These are phyloP conservation scores for Pseudoatta argentina DNA, from an alignment of 1,140 invertebrate genomes.

Conservation along the genomic window DNA sequence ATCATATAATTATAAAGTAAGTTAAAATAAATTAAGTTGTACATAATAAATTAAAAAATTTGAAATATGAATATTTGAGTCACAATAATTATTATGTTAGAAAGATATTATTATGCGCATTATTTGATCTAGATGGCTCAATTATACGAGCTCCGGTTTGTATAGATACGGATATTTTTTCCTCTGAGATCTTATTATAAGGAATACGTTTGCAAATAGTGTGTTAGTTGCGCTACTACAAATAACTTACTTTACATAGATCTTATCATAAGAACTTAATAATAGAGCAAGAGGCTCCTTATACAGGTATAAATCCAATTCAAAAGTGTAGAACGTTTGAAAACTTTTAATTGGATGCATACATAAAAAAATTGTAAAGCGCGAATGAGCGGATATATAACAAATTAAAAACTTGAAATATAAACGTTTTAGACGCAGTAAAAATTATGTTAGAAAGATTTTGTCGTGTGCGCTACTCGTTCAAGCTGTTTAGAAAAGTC, in stretches of 20 bases:
- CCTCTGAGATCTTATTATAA: slow-evolving; percentile 59
- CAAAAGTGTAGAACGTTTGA: slow-evolving; percentile 6
- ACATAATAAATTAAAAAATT: too few species aligned
- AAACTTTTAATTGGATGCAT: slow-evolving; percentile 17
- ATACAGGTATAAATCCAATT: not conserved
- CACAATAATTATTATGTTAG: too few species aligned
- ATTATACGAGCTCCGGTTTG: slow-evolving; percentile 45
- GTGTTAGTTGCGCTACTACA: slow-evolving; percentile 54
- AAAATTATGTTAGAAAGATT: not conserved
- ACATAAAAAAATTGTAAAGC: not conserved
- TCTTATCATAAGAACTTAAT: slow-evolving; percentile 40
- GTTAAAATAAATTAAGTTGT: too few species aligned
- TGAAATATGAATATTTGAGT: too few species aligned
- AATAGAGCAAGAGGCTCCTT: not conserved
- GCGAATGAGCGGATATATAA: not conserved
- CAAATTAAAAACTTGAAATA: slow-evolving; percentile 16
- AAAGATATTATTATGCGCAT: not conserved
- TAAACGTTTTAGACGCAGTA: not conserved
- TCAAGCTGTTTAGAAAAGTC: slow-evolving; percentile 38
- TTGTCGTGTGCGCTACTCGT: not conserved
- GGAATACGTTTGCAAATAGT: slow-evolving; percentile 59
- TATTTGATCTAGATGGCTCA: slow-evolving; percentile 5
- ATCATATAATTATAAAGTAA: not conserved
- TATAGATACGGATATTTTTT: slow-evolving; percentile 44
- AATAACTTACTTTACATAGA: slow-evolving; percentile 49